Base-by-base conservation (phyloP, 1,140 invertebrate species). In the Araneus ventricosus region DNA sequence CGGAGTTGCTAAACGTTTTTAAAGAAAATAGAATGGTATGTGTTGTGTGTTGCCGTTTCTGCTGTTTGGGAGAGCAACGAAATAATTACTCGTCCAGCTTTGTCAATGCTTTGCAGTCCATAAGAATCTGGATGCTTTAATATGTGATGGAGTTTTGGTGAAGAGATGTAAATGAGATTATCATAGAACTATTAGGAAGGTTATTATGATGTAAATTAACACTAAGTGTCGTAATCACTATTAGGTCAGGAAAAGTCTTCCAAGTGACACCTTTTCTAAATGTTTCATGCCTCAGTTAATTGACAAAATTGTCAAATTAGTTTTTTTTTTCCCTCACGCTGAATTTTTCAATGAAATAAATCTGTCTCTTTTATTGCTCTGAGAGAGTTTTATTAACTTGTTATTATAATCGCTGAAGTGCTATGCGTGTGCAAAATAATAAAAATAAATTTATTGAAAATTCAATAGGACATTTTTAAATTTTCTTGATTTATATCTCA, bases 1-100 rank as follows among this genome's bases (percentile, higher is more conserved):
- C 10, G 22, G 45, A 84, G 82, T 84, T 84, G 59, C 34, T 88
- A 88, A 88, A 88, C 87, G 87, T 88, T 88, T 88, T 88, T 88
- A 88, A 88, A 88, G 87, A 88, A 88, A 88, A 88, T 37, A 14
- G 34, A 45, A 57, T 27, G 37, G 87, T 41, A 84, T 41, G 37
- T 22, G 84, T 57, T 59, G 79, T 86, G 79, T 91, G 79, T 91
- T 61, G 79, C 79, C 75, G 22, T 91, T 91, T 82, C 70, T 75
- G 59, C 7, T 63, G 27, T 75, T 75, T 75, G 27, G 20, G 34
- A 75, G 70, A 37, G 30, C 34, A 14, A 14, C 45, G 27, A 75
- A 75, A 75, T 34, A 75, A 75, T 75, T 75, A 75, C 70, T 27
- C 30, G 34, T 75, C 70, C 70, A 30, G 70, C 34, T 75, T 75